These are phyloP conservation scores for Jacana jacana DNA, from an alignment of 2,113 vertebrate species.

Conservation along the genomic window DNA sequence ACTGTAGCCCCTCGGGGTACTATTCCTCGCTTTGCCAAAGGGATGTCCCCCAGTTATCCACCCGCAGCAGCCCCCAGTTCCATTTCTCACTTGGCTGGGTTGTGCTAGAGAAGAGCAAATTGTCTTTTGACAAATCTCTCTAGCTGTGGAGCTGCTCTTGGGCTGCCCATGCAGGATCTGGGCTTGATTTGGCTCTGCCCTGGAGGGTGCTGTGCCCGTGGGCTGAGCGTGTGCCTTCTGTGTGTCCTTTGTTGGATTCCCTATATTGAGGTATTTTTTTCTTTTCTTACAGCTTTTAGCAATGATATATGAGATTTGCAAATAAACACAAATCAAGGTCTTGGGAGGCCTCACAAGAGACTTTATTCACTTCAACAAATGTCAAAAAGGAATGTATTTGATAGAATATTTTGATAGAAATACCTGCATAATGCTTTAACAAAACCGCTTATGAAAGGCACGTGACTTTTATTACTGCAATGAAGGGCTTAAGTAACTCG, in stretches of 20 bases:
- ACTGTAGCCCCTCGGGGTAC: background rate
- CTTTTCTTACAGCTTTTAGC: background rate
- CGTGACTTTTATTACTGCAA: background rate
- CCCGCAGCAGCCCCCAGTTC: background rate
- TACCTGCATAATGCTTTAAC: background rate
- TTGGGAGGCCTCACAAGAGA: background rate
- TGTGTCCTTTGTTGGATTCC: background rate
- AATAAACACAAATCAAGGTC: background rate
- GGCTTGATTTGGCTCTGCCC: background rate
- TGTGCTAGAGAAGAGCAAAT: background rate
- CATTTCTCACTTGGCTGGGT: background rate
- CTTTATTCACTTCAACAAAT: background rate
- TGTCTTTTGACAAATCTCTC: background rate
- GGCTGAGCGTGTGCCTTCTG: background rate
- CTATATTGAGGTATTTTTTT: background rate
- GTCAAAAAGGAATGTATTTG: background rate
- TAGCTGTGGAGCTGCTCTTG: rapidly evolving
- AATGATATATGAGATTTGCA: background rate
- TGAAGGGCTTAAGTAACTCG: background rate
- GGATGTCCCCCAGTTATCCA: background rate
- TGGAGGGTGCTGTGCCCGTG: background rate
- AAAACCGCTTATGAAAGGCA: background rate
- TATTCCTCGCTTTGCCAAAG: background rate
- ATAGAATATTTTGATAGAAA: background rate
- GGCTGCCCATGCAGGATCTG: background rate